Conservation (phyloP, 2,113 vertebrate species). For the Columbina picui region DNA sequence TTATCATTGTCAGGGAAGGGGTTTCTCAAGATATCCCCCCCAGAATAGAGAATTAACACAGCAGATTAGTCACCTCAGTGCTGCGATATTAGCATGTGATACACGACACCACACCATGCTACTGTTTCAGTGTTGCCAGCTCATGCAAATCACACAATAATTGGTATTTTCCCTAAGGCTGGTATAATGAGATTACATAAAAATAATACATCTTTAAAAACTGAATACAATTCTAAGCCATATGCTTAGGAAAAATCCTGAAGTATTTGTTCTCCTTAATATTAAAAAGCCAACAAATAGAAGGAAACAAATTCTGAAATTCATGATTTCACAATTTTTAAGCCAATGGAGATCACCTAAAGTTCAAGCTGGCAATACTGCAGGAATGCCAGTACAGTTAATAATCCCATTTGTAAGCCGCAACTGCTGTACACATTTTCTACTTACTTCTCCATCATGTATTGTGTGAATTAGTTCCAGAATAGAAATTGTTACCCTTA, state of each 20-base stretch:
- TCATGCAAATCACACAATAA: slow-evolving; percentile 68
- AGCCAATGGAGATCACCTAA: background rate
- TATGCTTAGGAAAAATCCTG: slow-evolving; percentile 2
- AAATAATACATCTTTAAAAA: slow-evolving; percentile 57
- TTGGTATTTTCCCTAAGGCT: slow-evolving; percentile 61
- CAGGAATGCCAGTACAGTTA: background rate
- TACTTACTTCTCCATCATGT: background rate
- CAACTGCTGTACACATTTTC: background rate
- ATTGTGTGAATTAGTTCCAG: background rate
- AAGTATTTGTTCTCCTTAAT: background rate
- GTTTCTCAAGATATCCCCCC: background rate
- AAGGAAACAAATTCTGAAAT: background rate
- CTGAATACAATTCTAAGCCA: slow-evolving; percentile 40
- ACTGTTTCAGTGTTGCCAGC: slow-evolving; percentile 24
- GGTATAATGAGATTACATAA: slow-evolving; percentile 57
- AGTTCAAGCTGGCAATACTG: background rate
- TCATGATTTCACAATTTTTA: background rate
- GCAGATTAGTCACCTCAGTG: slow-evolving; percentile 36
- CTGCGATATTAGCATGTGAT: slow-evolving; percentile 37
- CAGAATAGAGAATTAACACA: slow-evolving; percentile 8
- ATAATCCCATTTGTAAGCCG: background rate
- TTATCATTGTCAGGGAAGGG: background rate
- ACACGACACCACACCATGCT: background rate
- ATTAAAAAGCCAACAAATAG: background rate
- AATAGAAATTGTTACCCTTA: background rate